Evolutionary conservation across 2,113 vertebrate species (phyloP).

Genomic region (Indri indri): DNA sequence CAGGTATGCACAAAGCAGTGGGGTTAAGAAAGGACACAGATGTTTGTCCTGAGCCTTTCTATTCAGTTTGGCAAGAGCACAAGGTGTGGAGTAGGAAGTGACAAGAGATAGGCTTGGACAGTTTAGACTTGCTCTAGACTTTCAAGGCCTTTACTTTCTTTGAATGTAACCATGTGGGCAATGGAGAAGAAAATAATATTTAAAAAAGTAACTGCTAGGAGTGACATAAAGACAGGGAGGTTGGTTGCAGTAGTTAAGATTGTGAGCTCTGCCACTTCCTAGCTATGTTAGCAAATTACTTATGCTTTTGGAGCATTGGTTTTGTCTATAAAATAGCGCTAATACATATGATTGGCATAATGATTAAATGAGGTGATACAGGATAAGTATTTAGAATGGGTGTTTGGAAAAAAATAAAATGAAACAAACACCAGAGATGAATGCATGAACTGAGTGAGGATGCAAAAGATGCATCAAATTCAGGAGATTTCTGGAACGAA

Average conservation of each 20-base stretch:
- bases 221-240: background rate
- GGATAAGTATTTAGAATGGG: background rate
- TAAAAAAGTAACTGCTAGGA: background rate
- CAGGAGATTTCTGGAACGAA: background rate
- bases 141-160: constrained; percentile 6
- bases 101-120: background rate
- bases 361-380: background rate
- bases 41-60: background rate
- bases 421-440: background rate
- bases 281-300: background rate
- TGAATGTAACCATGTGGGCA: background rate
- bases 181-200: background rate
- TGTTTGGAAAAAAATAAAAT: background rate
- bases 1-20: background rate
- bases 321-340: background rate
- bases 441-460: background rate
- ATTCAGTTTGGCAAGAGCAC: background rate
- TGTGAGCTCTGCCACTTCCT: background rate
- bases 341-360: background rate
- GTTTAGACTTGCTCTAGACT: background rate
- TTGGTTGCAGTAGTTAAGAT: background rate
- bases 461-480: background rate
- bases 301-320: background rate
- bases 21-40: background rate
- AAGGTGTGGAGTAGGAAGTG: background rate